Conservation (phyloP, 2,797 vertebrate genomes). For the Phalanger gymnotis region DNA sequence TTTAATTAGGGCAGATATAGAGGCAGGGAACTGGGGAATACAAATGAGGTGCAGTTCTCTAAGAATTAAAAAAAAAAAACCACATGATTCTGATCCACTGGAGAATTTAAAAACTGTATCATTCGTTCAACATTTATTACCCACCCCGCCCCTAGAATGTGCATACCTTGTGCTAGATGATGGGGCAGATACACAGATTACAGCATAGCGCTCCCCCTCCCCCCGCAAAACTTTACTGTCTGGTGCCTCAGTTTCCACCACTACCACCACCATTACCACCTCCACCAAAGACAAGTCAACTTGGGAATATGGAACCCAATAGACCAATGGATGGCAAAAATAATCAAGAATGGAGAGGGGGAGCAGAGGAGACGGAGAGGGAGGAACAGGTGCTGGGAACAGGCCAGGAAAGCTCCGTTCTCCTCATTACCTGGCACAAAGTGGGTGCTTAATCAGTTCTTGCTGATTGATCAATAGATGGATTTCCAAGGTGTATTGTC, state of each 20-base stretch:
- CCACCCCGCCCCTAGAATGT: not conserved
- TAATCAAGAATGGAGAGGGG: not conserved
- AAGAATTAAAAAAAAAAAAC: not conserved
- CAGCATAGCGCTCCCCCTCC: not conserved
- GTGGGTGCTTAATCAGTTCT: not conserved
- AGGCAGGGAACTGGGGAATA: not conserved
- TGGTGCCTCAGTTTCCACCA: not conserved
- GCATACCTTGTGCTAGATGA: not conserved
- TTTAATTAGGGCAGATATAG: not conserved
- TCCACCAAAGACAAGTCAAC: not conserved
- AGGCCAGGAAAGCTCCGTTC: not conserved
- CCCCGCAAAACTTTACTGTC: not conserved
- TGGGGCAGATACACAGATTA: not conserved
- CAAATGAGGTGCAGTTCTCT: not conserved
- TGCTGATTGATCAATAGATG: rapidly evolving
- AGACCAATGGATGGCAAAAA: not conserved
- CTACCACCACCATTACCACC: not conserved
- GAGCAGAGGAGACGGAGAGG: not conserved
- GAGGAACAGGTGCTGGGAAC: not conserved
- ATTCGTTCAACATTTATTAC: not conserved
- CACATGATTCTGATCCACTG: not conserved
- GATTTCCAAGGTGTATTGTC: not conserved
- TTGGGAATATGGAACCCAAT: not conserved
- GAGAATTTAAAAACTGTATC: not conserved
- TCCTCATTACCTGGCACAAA: not conserved